Evolutionary conservation across 1,140 invertebrate genomes (phyloP).

Genomic region (Elymnias hypermnestra): DNA sequence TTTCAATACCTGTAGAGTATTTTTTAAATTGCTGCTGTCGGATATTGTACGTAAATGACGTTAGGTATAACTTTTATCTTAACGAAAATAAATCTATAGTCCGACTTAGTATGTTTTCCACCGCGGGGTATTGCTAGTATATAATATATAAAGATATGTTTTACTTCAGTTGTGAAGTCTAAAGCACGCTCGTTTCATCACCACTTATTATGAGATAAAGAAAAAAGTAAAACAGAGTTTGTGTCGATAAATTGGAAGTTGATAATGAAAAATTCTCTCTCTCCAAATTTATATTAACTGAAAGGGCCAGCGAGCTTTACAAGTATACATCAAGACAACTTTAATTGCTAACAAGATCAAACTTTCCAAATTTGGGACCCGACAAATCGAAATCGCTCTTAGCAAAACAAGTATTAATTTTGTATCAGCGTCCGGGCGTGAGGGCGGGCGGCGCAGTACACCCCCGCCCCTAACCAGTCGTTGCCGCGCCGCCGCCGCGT

Average conservation of each 20-base stretch:
- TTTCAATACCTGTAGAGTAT: no score
- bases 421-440: constrained; percentile 57
- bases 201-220: no score
- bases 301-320: constrained; percentile 13
- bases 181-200: no score
- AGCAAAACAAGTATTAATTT: constrained; percentile 75
- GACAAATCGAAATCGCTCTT: constrained; percentile 73
- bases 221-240: no score
- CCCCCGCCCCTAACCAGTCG: constrained; percentile 53
- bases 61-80: no score
- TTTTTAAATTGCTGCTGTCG: no score
- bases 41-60: no score
- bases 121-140: no score
- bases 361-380: constrained; percentile 68
- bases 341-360: constrained; percentile 72
- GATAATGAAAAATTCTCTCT: not conserved
- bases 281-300: constrained; percentile 6
- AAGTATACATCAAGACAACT: constrained; percentile 58
- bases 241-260: not conserved
- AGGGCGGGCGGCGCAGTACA: constrained; percentile 53
- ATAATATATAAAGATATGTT: no score
- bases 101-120: no score
- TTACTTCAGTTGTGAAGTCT: no score
- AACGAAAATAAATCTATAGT: no score
- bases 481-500: constrained; percentile 37